phyloP scores from a whole-genome alignment of 2,797 vertebrate genomes.

The Ptychobarbus kaznakovi region DNA sequence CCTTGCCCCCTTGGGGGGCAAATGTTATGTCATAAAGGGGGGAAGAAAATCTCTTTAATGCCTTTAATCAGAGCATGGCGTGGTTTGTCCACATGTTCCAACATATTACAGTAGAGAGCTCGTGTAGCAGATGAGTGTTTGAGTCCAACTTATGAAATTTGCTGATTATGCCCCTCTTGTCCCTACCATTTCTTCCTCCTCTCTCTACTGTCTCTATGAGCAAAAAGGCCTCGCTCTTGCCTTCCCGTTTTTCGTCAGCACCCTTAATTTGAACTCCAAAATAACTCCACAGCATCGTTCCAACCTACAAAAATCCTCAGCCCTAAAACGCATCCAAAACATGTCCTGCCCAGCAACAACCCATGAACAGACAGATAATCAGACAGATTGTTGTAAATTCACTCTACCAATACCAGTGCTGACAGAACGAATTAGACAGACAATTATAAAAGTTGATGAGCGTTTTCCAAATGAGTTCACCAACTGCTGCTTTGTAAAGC shows the following conservation, averaged over 20 bases:
- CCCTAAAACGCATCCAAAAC: neutral
- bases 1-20: no score
- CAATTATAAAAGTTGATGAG: constrained; percentile 65
- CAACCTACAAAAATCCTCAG: neutral
- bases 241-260: neutral
- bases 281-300: neutral
- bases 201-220: neutral
- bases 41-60: neutral
- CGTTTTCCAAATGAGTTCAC: constrained; percentile 58
- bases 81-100: neutral
- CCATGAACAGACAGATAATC: constrained; percentile 57
- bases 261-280: neutral
- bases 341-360: constrained; percentile 18
- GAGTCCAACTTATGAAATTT: neutral
- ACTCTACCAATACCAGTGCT: constrained; percentile 54
- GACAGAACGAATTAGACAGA: constrained; percentile 65
- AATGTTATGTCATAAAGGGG: neutral
- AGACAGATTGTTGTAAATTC: constrained; percentile 47
- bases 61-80: neutral
- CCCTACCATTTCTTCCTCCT: neutral
- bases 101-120: neutral
- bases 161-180: neutral
- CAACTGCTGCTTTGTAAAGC: constrained; percentile 45
- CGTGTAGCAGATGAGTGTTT: neutral
- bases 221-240: neutral